Conservation (phyloP, 2,888 invertebrate species). For the Periphyllus acericola region DNA sequence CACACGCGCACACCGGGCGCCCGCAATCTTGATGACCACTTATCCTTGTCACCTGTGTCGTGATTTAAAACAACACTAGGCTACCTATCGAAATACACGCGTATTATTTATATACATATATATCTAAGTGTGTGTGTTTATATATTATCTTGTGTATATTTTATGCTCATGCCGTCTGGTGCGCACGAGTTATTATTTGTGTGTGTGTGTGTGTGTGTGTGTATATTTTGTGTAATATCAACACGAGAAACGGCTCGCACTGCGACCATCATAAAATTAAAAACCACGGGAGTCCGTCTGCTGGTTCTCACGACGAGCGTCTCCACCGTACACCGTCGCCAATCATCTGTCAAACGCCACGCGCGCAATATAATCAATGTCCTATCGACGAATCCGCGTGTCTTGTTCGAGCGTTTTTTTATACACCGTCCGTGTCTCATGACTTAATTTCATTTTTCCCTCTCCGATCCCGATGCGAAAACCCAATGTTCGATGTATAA, state of each 20-base stretch:
- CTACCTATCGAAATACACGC: slow-evolving; percentile 28
- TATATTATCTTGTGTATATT: background rate
- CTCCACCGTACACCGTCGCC: background rate
- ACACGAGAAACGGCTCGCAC: slow-evolving; percentile 16
- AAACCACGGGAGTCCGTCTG: slow-evolving; percentile 48
- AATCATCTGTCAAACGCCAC: slow-evolving; percentile 1
- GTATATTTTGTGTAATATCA: slow-evolving; percentile 12
- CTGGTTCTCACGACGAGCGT: slow-evolving; percentile 9
- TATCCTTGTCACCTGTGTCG: slow-evolving; percentile 59
- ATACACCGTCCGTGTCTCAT: background rate
- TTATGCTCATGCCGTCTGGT: slow-evolving; percentile 39
- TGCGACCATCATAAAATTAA: slow-evolving; percentile 24
- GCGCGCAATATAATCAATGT: background rate
- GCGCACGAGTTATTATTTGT: background rate
- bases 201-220: background rate
- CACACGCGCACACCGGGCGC: slow-evolving; percentile 39
- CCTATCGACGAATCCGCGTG: background rate
- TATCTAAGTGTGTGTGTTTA: background rate
- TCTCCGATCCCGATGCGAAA: background rate
- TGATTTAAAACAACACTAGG: slow-evolving; percentile 56
- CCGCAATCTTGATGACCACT: slow-evolving; percentile 60
- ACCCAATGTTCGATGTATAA: background rate
- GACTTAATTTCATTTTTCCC: background rate
- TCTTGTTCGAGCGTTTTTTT: background rate
- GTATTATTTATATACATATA: slow-evolving; percentile 20